Evolutionary conservation across 2,113 vertebrate genomes (phyloP), one percentile per base, ranked within the genome.

Genomic region (Andinoacara biseriatus): DNA sequence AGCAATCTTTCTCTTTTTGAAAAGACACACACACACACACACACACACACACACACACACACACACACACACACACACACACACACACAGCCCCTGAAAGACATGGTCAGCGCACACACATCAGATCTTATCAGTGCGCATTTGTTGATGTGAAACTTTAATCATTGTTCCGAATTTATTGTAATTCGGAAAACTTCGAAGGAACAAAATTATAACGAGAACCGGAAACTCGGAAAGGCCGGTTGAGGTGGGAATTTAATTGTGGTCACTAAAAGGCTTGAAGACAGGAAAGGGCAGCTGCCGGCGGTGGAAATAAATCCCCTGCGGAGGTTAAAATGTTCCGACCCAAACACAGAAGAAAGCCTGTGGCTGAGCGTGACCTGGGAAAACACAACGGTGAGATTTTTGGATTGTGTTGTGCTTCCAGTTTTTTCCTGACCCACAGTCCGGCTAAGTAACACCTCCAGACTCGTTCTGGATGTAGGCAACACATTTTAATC

Each of bases 1-100:
- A 86, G 87, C 78, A 77, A 65, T 86, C 83, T 79, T 20, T 80
- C 56, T 58, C 7, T n/a, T 61, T 38, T 60, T 4, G 7, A 5
- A 33, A 2, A 59, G 22, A 75, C 43, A 22, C 33, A 4, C 31
- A 3, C 59, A 10, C 58, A 20, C 17, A 2, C 29, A 31, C 29
- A 31, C 29, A 31, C 29, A 31, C 29, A n/a, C n/a, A n/a, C n/a
- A n/a, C 29, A 29, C 29, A 29, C 29, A 3, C 29, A 29, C 29
- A 29, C 29, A 29, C 29, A 29, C 29, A 29, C 13, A 8, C 29
- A 5, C 58, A 29, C 26, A 1, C 26, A 5, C 20, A 2, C 54
- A 22, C n/a, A 5, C 54, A 13, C 56, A 6, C 43, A 15, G 58
- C 18, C 43, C 33, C 17, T 3, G 24, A 22, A 46, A 76, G 52